Percentiles rank a stretch among this genome's conserved stretches.
These are phyloP conservation scores for Tamias sibiricus DNA, from an alignment of 2,113 vertebrate genomes.

Conservation along the genomic window DNA sequence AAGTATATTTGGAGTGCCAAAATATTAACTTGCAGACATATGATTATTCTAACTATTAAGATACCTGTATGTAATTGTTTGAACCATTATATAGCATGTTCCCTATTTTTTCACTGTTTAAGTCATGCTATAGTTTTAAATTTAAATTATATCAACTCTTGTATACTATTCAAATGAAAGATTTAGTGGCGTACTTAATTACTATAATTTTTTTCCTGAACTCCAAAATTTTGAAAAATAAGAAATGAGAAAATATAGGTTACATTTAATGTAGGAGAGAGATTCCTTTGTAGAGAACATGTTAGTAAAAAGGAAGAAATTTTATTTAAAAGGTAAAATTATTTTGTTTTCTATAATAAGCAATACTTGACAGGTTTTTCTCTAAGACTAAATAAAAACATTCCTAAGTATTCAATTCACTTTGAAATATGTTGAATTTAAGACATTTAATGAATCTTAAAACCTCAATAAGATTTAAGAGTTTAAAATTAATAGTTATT, in stretches of 20 bases:
- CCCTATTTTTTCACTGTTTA: background rate
- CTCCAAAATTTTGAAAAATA: background rate
- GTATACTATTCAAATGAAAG: conserved; percentile 4
- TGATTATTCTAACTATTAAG: conserved; percentile 3
- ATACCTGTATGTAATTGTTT: background rate
- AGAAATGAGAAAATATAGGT: background rate
- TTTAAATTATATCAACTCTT: background rate
- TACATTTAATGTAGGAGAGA: conserved; percentile 14
- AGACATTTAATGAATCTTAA: conserved; percentile 37
- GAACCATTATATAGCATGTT: background rate
- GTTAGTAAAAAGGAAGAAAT: background rate
- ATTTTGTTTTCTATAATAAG: background rate
- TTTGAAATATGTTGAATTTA: conserved; percentile 49
- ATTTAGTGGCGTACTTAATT: background rate
- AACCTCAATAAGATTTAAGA: background rate
- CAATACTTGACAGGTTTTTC: conserved; percentile 9
- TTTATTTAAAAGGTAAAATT: conserved; percentile 10
- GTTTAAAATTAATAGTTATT: conserved; percentile 14
- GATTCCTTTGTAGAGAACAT: background rate
- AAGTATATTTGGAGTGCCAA: background rate
- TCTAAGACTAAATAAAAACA: conserved; percentile 52
- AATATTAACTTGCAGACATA: conserved; percentile 45
- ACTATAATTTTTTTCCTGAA: background rate
- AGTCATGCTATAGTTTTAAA: background rate
- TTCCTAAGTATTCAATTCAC: background rate